Evolutionary conservation across 2,888 invertebrate species (phyloP).

Genomic region (Trissolcus brochymenae): DNA sequence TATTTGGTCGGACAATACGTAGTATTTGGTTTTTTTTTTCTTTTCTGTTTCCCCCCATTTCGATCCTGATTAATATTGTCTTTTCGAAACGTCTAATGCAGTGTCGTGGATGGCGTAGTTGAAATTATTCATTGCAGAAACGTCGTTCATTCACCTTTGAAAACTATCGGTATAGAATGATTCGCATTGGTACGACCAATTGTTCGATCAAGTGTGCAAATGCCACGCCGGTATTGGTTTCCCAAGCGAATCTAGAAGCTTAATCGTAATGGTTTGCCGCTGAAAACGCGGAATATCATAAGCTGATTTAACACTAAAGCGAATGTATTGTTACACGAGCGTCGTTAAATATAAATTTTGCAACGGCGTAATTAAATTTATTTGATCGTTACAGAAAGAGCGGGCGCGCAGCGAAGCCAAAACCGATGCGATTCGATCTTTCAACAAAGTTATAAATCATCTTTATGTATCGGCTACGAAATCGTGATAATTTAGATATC

Average conservation of each 20-base stretch:
- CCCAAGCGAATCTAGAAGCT: constrained; percentile 42
- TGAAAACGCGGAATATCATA: constrained; percentile 56
- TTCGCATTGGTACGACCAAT: constrained; percentile 54
- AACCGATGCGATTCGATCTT: constrained; percentile 2
- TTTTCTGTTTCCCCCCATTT: too few species aligned
- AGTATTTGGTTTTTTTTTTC: too few species aligned
- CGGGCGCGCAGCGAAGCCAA: not conserved
- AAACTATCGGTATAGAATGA: constrained; percentile 49
- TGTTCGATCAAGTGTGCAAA: constrained; percentile 57
- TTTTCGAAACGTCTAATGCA: constrained; percentile 54
- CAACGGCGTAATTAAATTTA: not conserved
- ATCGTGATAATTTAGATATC: constrained; percentile 43
- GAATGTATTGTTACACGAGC: constrained; percentile 34
- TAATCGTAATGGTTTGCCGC: constrained; percentile 51
- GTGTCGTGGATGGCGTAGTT: constrained; percentile 41
- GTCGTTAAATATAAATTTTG: constrained; percentile 3
- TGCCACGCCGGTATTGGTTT: constrained; percentile 43
- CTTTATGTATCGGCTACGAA: constrained; percentile 17
- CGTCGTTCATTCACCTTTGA: constrained; percentile 44
- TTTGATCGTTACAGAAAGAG: not conserved
- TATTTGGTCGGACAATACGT: constrained; percentile 2
- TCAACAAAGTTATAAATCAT: constrained; percentile 10
- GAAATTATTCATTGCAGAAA: constrained; percentile 54
- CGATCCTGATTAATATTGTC: constrained; percentile 33
- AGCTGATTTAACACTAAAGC: constrained; percentile 51